phyloP scores from a whole-genome alignment of 2,797 vertebrate genomes.

The Clamator glandarius region DNA sequence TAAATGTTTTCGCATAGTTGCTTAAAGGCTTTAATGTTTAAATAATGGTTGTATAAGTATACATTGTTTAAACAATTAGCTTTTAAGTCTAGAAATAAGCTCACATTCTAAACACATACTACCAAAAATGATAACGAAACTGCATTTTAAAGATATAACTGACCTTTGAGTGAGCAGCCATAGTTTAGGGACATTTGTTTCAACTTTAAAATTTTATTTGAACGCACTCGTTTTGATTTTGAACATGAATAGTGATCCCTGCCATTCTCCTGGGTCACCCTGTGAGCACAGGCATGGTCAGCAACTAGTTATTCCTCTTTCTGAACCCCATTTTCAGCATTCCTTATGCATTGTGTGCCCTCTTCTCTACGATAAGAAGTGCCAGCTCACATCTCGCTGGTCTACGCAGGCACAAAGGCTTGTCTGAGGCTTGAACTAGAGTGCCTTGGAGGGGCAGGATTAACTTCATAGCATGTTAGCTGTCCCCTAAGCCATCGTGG shows the following conservation, averaged over 20 bases:
- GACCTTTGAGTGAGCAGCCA: not conserved
- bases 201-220: not conserved
- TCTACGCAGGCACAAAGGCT: not conserved
- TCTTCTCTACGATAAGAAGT: not conserved
- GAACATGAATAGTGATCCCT: not conserved
- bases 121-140: slow-evolving; percentile 36
- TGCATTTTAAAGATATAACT: not conserved
- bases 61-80: slow-evolving; percentile 65
- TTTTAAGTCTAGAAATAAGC: slow-evolving; percentile 60
- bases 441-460: not conserved
- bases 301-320: not conserved
- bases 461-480: not conserved
- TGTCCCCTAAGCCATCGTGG: not conserved
- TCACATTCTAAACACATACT: slow-evolving; percentile 25
- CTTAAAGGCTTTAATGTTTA: slow-evolving; percentile 74
- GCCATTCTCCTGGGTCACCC: not conserved
- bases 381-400: not conserved
- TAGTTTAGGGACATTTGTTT: slow-evolving; percentile 25
- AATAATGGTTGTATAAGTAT: slow-evolving; percentile 70
- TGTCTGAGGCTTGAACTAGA: not conserved
- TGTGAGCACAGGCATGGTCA: not conserved
- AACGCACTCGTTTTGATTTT: slow-evolving; percentile 3
- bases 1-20: slow-evolving; percentile 74
- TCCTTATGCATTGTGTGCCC: not conserved
- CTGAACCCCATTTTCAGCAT: not conserved